Evolutionary conservation across 2,888 invertebrate genomes (phyloP), one percentile per base, ranked within the genome.

Genomic region (Spodoptera exigua): DNA sequence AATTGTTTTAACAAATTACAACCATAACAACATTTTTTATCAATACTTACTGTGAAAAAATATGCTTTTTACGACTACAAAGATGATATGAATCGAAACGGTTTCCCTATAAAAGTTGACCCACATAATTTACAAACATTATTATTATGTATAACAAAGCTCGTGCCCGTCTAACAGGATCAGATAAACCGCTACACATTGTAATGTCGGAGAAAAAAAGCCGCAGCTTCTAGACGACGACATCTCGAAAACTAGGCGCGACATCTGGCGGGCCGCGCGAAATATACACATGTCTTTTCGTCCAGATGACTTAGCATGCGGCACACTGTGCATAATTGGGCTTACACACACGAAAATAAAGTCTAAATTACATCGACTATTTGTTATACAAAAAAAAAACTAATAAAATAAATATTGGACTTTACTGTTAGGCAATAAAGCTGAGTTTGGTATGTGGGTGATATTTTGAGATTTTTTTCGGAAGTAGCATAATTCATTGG

Each of bases 401-500:
- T 39, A 37, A 39, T 14, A 21, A 52, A 47, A 58, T 55, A 64
- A 48, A 58, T 58, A 71, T 57, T 66, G 40, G n/a, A n/a, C 61
- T 66, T 61, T 70, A 55, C 9, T 46, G 4, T 9, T 43, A 0
- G 11, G 36, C 21, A 36, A 70, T 70, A 73, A 64, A 61, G 78
- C 47, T 78, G 73, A 80, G 81, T 68, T 71, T 61, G 67, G 75
- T 81, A 84, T 27, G 57, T 45, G 51, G 69, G 70, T 16, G 18
- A 47, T 72, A 71, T 69, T 70, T 61, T 53, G 41, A 53, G 45
- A 59, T 86, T 89, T 90, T 90, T 92, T 92, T 88, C 83, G 87
- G 89, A 90, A 90, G 86, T 88, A 83, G 84, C 80, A 87, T 89
- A 88, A 89, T 89, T 92, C 90, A 90, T 89, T 87, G 89, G 86